Evolutionary conservation across 2,888 invertebrate genomes (phyloP), one percentile per base, ranked within the genome.

Genomic region (Pseudococcus longispinus): DNA sequence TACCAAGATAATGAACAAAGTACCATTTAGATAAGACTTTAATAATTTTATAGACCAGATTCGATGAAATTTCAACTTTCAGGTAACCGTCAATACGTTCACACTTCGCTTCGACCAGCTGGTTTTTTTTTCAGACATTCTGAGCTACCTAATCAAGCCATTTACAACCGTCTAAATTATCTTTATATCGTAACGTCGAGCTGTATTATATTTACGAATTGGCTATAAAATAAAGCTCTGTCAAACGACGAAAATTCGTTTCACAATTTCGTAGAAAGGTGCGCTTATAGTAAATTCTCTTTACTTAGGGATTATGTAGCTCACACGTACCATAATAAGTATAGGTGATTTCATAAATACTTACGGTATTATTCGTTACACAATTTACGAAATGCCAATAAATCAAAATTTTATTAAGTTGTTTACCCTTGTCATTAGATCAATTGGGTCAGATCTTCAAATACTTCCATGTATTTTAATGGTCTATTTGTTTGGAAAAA

Each of bases 171-270:
- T 42, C 18, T 80, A 9, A 42, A 80, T 80, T 80, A 80, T 42
- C 77, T 80, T 80, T 80, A 80, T 80, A 80, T 80, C 77, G 42
- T 13, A 20, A 20, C 42, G 20, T 23, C 42, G 37, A 80, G 42
- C 26, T 32, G 32, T 29, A 32, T 11, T 77, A 74, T 74, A 80
- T 80, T 29, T 70, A 70, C 29, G 70, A 70, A 32, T 70, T 70
- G 70, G 77, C 11, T 42, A 9, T 80, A 37, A 80, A 80, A 80
- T 80, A 80, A 80, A 80, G 77, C 77, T 23, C 77, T 80, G 77
- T 80, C 77, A 20, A 80, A 42, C 77, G 42, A 80, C 70, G 29
- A 80, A 80, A 42, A 80, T 80, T 80, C 23, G 23, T 80, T 80
- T 80, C 77, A 70, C 29, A 70, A 70, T 70, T 70, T 70, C 32